Percentiles rank a stretch among this genome's conserved stretches.
Conservation (phyloP, 2,113 vertebrate genomes). For the Pungitius pungitius region DNA sequence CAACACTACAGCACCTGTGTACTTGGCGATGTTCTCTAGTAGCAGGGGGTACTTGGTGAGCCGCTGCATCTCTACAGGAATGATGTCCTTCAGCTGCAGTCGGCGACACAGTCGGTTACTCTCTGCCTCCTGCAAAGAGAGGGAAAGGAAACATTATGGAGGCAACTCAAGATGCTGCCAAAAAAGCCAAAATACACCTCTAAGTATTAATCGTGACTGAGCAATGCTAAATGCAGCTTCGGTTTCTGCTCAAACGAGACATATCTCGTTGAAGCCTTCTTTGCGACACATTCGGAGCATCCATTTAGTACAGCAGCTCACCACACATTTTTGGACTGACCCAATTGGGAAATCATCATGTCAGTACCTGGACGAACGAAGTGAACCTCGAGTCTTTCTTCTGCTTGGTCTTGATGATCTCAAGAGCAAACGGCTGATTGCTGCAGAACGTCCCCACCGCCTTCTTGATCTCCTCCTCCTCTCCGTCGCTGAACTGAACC, state of each 20-base stretch:
- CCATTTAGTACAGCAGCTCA: neutral
- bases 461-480: conserved; percentile 93
- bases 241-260: neutral
- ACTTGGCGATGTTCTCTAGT: conserved; percentile 95
- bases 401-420: conserved; percentile 96
- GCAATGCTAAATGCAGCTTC: neutral
- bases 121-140: conserved; percentile 90
- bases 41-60: conserved; percentile 98
- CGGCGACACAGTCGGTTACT: conserved; percentile 94
- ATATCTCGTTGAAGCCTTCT: neutral
- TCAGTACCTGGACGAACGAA: conserved; percentile 89
- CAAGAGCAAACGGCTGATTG: conserved; percentile 96
- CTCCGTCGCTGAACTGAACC: conserved; percentile 90
- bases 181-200: neutral
- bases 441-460: conserved; percentile 97
- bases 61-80: conserved; percentile 96
- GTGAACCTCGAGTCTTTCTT: conserved; percentile 97
- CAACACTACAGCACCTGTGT: conserved; percentile 84
- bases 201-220: neutral
- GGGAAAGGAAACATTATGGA: neutral
- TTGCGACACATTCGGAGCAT: neutral
- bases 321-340: neutral
- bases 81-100: conserved; percentile 98
- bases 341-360: neutral
- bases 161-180: neutral